These are phyloP conservation scores for Diploptera punctata DNA, from an alignment of 2,888 invertebrate species.

Conservation along the genomic window DNA sequence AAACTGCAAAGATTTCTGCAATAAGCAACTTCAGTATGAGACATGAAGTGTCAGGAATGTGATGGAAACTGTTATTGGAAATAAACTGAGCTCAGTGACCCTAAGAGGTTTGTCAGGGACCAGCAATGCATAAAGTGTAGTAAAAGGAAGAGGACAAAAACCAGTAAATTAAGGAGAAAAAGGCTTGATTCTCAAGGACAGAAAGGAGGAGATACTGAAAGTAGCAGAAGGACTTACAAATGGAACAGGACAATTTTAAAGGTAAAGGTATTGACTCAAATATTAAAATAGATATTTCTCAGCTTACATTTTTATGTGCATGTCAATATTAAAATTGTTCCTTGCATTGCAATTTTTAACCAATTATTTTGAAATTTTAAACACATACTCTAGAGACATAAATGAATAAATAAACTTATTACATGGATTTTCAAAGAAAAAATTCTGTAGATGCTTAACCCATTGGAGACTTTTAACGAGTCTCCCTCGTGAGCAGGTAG, in stretches of 20 bases:
- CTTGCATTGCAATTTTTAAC: no score
- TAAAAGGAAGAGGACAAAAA: background rate
- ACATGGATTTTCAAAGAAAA: background rate
- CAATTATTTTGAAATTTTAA: no score
- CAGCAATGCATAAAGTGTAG: background rate
- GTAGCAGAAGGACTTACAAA: background rate
- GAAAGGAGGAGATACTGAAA: background rate
- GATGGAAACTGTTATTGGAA: background rate
- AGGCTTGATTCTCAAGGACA: background rate
- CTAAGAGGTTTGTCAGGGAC: background rate
- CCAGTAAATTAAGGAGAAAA: background rate
- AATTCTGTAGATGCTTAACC: no score
- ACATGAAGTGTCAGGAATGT: background rate
- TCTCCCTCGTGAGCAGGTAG: no score
- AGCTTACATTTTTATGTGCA: background rate
- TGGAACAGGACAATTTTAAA: background rate
- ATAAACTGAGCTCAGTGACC: background rate
- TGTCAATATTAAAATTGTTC: no score
- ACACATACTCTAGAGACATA: background rate
- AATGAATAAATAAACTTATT: background rate
- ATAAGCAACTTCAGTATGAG: background rate
- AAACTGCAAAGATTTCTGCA: background rate
- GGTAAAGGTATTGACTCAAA: no score
- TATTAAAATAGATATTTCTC: background rate
- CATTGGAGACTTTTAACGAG: no score